Evolutionary conservation across 2,797 vertebrate species (phyloP), one percentile per base, ranked within the genome.

Genomic region (Falco columbarius): DNA sequence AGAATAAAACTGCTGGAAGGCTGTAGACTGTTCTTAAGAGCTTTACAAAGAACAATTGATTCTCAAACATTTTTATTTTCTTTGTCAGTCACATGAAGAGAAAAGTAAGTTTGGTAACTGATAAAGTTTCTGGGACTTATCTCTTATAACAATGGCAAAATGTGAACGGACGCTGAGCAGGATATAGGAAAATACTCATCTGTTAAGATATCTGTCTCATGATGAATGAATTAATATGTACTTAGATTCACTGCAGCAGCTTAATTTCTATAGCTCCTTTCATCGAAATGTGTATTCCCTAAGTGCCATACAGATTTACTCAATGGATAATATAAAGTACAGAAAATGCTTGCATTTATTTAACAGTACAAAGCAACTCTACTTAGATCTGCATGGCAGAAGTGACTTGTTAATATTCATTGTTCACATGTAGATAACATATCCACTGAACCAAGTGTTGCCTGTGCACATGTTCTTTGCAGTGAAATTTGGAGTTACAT

Each of bases 11-110:
- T 63, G 42, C 71, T 95, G 55, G 63, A 86, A 92, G 74, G 15
- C 62, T 68, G 55, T 62, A 89, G 66, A 61, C 59, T 51, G 34
- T 95, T 93, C 85, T 73, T 61, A 96, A 94, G 51, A 81, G 75
- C 68, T 95, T 81, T 86, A 59, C 58, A 93, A 90, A 89, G 73
- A 61, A 54, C 21, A 89, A 82, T 73, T 96, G 94, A 93, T 95
- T 90, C n/a, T 92, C 58, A 89, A 83, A 47, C 70, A 49, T 84
- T 77, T 96, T 83, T 93, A 84, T 90, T 95, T 93, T 83, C 54
- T 89, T 92, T 92, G 59, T 76, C 68, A 81, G 46, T 70, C 63
- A 77, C 40, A 75, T 12, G 27, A 88, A 68, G 17, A 73, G 51
- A 91, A 93, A 89, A 93, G n/a, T 58, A 92, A 81, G 66, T 85